Conservation (phyloP, 2,113 vertebrate genomes). For the Sander lucioperca region DNA sequence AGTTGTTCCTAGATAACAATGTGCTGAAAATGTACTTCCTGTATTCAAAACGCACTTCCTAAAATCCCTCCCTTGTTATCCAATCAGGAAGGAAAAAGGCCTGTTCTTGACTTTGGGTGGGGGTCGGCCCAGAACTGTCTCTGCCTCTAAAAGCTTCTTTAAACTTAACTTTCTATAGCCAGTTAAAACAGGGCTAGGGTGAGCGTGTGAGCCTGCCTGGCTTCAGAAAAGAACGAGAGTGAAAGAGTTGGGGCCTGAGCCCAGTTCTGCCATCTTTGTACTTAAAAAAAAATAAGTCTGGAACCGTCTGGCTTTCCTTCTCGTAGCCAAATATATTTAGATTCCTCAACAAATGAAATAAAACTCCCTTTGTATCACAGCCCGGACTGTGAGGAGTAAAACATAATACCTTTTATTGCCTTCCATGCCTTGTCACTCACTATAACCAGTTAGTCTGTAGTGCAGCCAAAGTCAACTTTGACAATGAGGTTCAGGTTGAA, state of each 20-base stretch:
- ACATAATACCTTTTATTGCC: constrained; percentile 50
- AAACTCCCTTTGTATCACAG: constrained; percentile 64
- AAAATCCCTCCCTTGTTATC: constrained; percentile 62
- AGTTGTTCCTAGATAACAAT: constrained; percentile 59
- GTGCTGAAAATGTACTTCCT: constrained; percentile 68
- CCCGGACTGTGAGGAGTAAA: constrained; percentile 40
- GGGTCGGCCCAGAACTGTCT: constrained; percentile 16
- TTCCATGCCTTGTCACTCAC: constrained; percentile 65
- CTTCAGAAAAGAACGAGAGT: constrained; percentile 16
- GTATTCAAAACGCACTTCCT: constrained; percentile 62
- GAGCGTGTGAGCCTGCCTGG: constrained; percentile 1
- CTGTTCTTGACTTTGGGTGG: constrained; percentile 37
- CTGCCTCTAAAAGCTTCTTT: background rate
- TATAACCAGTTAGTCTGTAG: constrained; percentile 41
- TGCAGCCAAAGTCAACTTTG: constrained; percentile 70
- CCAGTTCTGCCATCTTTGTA: constrained; percentile 40
- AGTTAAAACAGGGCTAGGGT: background rate
- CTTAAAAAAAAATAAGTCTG: constrained; percentile 7
- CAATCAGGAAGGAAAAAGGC: constrained; percentile 74
- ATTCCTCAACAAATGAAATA: constrained; percentile 56
- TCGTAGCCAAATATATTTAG: constrained; percentile 51
- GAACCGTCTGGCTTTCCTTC: constrained; percentile 37
- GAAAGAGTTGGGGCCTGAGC: background rate
- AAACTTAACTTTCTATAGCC: background rate
- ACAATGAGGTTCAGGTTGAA: constrained; percentile 64